Conservation (phyloP, 2,888 invertebrate genomes). For the Tolmerus cingulatus region DNA sequence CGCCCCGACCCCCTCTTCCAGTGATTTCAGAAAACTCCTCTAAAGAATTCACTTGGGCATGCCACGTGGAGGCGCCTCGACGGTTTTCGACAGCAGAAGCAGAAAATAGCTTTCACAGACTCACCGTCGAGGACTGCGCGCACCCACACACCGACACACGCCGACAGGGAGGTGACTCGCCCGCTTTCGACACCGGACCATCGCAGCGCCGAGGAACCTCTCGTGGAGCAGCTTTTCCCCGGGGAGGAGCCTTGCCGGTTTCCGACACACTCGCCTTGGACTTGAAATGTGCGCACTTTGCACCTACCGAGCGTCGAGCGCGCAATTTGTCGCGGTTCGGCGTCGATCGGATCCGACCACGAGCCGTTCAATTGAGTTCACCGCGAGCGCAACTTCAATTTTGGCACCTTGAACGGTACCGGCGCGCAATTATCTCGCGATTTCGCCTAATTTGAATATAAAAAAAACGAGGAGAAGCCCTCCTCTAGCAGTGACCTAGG, state of each 20-base stretch:
- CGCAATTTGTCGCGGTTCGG: neutral
- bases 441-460: neutral
- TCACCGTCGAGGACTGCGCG: neutral
- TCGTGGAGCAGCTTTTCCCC: neutral
- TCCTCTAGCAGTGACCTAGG: slow-evolving; percentile 36
- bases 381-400: neutral
- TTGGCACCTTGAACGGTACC: slow-evolving; percentile 4
- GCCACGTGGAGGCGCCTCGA: slow-evolving; percentile 1
- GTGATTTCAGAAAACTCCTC: neutral
- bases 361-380: neutral
- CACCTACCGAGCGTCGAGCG: no score
- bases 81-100: slow-evolving; percentile 1
- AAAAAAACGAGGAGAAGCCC: neutral
- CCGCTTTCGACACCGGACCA: neutral
- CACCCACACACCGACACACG: neutral
- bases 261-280: slow-evolving; percentile 34
- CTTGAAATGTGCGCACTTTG: slow-evolving; percentile 29
- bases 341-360: neutral
- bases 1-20: neutral
- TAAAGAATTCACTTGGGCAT: neutral
- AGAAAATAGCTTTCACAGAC: neutral
- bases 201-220: neutral
- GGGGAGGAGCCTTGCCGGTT: slow-evolving; percentile 6
- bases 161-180: neutral
- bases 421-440: neutral